Base-by-base conservation (phyloP, 2,113 vertebrate species). In the Blennius ocellaris region DNA sequence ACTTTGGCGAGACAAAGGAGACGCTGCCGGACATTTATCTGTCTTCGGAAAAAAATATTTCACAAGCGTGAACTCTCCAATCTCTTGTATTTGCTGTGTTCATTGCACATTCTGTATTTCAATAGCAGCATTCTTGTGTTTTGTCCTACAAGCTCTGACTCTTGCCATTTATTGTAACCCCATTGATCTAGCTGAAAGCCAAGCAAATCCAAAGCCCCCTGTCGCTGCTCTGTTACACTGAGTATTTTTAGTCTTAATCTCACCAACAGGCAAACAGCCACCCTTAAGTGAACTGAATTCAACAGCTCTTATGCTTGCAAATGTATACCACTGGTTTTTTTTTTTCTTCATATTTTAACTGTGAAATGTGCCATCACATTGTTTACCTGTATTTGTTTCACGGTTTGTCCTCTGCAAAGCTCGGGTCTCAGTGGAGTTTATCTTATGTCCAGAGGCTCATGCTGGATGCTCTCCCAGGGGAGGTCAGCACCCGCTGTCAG, bases 221-320 rank as follows among this genome's bases (percentile, higher is more conserved):
- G 77, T 74, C 59, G 59, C 84, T 14, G 81, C 77, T 88, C 73
- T 76, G 70, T 85, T 87, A 69, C 69, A 81, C 69, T 54, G 45
- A 79, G 73, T 78, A 74, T 87, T 80, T 89, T 78, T 78, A 86
- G 82, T 73, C 72, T 66, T 90, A 85, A 91, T 90, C 84, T 87
- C 80, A 82, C 58, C 80, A 83, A 79, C 48, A 73, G 73, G 87
- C 76, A 77, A 83, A 81, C 67, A 73, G 87, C 78, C 78, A 71
- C 48, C 69, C 80, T 53, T 81, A 82, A 89, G 61, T 78, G 63
- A 84, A 84, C 85, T 70, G 49, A 50, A 75, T 83, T 75, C 74
- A 76, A 74, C 51, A 55, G 69, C 75, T 61, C 51, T 80, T 71
- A 57, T 37, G 78, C 73, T 59, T 45, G 59, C 69, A 38, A 82